Conservation (phyloP, 2,888 invertebrate genomes). For the Timema podura region DNA sequence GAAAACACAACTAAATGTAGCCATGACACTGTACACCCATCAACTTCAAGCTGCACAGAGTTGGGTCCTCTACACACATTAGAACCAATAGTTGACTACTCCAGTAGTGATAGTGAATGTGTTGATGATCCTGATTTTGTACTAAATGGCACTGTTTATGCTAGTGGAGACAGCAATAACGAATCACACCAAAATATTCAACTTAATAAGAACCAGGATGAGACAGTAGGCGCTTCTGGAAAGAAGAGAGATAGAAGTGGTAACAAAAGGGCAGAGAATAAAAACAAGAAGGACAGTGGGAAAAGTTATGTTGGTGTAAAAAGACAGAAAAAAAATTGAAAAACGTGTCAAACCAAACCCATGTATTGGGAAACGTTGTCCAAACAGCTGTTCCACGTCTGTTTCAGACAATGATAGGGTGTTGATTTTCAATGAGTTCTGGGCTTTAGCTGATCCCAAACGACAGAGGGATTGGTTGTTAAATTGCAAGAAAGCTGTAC, state of each 20-base stretch:
- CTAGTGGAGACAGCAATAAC: background rate
- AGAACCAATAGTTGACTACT: background rate
- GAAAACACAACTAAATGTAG: too few relatives aligned
- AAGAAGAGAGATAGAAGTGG: background rate
- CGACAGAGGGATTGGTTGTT: conserved; percentile 3
- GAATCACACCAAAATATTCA: background rate
- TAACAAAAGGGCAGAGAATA: background rate
- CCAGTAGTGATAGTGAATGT: conserved; percentile 6
- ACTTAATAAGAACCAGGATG: background rate
- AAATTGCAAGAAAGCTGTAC: background rate
- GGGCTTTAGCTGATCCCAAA: background rate
- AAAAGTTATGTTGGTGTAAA: conserved; percentile 1
- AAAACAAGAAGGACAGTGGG: background rate
- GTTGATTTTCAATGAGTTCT: conserved; percentile 7
- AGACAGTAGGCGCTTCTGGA: background rate
- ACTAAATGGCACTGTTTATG: background rate
- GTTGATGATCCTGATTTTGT: conserved; percentile 7
- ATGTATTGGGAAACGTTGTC: background rate
- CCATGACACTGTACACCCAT: background rate
- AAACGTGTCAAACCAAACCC: too few relatives aligned
- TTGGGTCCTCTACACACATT: background rate
- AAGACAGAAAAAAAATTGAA: background rate
- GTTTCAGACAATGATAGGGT: background rate
- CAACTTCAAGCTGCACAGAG: background rate
- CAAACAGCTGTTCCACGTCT: background rate